phyloP scores from a whole-genome alignment of 2,113 vertebrate genomes.

The Tangachromis dhanisi region DNA sequence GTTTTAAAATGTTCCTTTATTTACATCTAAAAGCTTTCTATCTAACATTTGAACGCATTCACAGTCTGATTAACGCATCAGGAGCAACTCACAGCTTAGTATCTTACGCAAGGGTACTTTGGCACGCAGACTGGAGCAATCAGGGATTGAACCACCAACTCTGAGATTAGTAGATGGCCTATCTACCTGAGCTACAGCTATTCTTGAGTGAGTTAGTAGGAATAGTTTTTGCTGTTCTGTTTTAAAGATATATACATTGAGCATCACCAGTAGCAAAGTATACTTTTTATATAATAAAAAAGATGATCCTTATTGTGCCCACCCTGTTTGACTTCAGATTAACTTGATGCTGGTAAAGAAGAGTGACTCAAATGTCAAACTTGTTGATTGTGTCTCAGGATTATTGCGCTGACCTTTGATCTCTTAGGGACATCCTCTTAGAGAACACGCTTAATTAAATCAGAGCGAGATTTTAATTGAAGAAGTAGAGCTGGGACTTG shows the following conservation, averaged over 20 bases:
- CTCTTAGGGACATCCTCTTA: constrained; percentile 23
- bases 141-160: neutral
- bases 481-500: neutral
- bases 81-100: neutral
- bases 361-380: constrained; percentile 5
- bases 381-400: constrained; percentile 51
- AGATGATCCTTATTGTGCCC: neutral
- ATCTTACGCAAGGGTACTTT: neutral
- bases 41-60: neutral
- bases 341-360: neutral
- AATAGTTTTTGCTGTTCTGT: neutral
- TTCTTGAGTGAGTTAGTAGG: neutral
- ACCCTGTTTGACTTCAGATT: constrained; percentile 19
- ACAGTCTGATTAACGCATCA: neutral
- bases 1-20: neutral
- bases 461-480: constrained; percentile 24
- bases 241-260: neutral
- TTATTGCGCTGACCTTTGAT: constrained; percentile 47
- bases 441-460: constrained; percentile 51
- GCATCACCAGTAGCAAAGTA: neutral
- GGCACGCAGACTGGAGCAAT: neutral
- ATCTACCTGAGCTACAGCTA: neutral
- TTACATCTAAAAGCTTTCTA: neutral
- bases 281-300: neutral
- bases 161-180: neutral